phyloP scores from a whole-genome alignment of 2,113 vertebrate genomes.

The Lepus americanus region DNA sequence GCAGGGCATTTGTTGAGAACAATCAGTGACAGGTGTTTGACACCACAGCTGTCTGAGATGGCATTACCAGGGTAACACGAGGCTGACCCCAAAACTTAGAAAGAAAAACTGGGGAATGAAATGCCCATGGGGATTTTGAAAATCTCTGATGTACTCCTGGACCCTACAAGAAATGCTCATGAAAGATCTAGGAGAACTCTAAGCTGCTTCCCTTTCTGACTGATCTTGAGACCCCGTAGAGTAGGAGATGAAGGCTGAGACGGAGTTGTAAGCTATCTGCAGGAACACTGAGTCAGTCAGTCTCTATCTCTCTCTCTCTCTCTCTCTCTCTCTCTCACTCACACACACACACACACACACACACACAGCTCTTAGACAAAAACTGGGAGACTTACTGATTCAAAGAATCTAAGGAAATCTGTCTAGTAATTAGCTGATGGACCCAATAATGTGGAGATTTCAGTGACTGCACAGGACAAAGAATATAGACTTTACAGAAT shows the following conservation, averaged over 20 bases:
- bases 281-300: neutral
- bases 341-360: neutral
- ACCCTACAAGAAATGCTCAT: neutral
- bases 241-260: neutral
- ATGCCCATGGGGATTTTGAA: neutral
- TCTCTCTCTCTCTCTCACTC: neutral
- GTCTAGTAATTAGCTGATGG: neutral
- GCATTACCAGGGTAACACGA: neutral
- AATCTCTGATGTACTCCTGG: neutral
- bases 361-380: neutral
- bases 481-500: neutral
- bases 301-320: neutral
- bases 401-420: neutral
- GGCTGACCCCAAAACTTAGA: neutral
- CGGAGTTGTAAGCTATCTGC: neutral
- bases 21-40: neutral
- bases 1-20: conserved; percentile 27
- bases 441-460: neutral
- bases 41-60: neutral
- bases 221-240: neutral
- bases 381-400: neutral
- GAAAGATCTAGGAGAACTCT: neutral
- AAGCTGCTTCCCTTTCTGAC: neutral
- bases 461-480: neutral
- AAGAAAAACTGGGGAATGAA: neutral